Conservation (phyloP, 2,113 vertebrate species). For the Lipotes vexillifer region DNA sequence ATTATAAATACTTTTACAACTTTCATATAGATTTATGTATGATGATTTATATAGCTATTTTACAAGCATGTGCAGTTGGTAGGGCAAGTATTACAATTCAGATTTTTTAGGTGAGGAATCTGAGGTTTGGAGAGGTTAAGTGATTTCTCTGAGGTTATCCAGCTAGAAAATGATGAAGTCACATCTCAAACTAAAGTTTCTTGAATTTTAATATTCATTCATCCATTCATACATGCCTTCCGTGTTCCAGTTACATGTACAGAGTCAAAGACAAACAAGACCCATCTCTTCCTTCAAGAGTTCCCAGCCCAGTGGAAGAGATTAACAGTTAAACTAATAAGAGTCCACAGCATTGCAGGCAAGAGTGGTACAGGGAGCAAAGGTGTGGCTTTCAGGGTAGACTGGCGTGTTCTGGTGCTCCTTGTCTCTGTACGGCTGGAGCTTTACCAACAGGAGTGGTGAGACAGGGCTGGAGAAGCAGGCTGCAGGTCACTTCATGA, state of each 20-base stretch:
- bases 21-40: background rate
- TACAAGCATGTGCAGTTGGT: background rate
- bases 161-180: background rate
- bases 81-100: background rate
- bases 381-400: background rate
- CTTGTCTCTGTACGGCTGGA: background rate
- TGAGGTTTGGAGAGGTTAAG: background rate
- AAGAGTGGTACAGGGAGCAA: background rate
- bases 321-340: background rate
- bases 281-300: background rate
- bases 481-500: background rate
- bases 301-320: background rate
- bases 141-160: background rate
- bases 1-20: background rate
- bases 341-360: background rate
- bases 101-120: background rate
- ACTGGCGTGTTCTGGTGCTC: background rate
- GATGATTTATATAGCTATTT: background rate
- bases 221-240: background rate
- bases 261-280: background rate
- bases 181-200: background rate
- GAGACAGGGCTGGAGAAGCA: background rate
- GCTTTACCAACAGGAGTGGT: background rate
- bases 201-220: background rate
- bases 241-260: background rate